Percentiles rank a stretch among this genome's conserved stretches.
Evolutionary conservation across 2,113 vertebrate species (phyloP).

Genomic region (Isurus oxyrinchus): DNA sequence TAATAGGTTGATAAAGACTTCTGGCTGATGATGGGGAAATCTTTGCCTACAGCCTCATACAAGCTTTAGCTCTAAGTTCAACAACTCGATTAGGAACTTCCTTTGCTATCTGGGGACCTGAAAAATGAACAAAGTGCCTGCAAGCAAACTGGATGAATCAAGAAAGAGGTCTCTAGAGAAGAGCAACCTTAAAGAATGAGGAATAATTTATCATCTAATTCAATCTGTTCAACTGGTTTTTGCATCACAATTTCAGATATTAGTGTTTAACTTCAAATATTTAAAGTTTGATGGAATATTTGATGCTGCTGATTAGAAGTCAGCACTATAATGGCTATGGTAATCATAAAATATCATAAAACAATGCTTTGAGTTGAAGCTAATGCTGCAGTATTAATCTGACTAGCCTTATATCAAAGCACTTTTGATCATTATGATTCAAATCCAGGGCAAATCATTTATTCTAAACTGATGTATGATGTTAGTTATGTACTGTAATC

Average conservation of each 20-base stretch:
- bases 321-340: background rate
- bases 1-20: background rate
- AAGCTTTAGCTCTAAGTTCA: slow-evolving; percentile 2
- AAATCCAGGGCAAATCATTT: background rate
- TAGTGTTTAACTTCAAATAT: background rate
- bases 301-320: background rate
- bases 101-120: background rate
- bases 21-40: background rate
- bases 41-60: background rate
- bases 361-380: background rate
- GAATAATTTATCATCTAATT: slow-evolving; percentile 32
- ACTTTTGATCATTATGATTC: background rate
- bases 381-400: background rate
- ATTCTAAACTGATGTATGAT: background rate
- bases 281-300: background rate
- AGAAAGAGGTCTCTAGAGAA: background rate
- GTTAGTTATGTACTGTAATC: background rate
- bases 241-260: background rate
- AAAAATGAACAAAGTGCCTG: background rate
- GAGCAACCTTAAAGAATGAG: background rate
- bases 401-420: background rate
- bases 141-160: slow-evolving; percentile 18
- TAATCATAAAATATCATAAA: background rate
- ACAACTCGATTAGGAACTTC: background rate
- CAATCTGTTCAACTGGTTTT: background rate